Evolutionary conservation across 2,113 vertebrate species (phyloP).

Genomic region (Oncorhynchus clarkii): DNA sequence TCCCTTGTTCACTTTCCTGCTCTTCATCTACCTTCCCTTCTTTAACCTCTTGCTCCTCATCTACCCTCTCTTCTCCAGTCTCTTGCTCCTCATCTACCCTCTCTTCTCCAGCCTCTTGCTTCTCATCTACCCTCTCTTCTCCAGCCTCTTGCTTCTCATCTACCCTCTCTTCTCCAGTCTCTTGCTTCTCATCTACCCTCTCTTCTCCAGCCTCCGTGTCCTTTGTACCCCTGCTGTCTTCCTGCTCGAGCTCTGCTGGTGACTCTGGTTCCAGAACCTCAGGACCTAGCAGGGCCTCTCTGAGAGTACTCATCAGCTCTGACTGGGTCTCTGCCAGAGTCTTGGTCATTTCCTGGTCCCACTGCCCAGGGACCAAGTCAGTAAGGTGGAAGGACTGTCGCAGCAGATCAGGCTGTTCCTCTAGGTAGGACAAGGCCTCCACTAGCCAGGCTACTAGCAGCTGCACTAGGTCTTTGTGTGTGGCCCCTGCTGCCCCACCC

Average conservation of each 20-base stretch:
- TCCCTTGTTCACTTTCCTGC: neutral
- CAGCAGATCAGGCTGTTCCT: conserved; percentile 67
- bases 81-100: neutral
- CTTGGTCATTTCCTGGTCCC: conserved; percentile 48
- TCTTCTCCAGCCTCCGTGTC: conserved; percentile 28
- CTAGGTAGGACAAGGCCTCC: conserved; percentile 73
- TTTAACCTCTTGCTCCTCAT: no score
- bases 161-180: no score
- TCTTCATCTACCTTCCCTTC: no score
- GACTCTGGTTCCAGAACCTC: conserved; percentile 12
- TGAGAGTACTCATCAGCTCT: conserved; percentile 75
- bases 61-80: no score
- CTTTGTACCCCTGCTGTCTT: conserved; percentile 8
- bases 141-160: no score
- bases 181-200: no score
- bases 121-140: no score
- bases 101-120: no score
- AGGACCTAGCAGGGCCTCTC: conserved; percentile 71
- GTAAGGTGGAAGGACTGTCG: conserved; percentile 82
- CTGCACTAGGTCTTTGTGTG: conserved; percentile 70
- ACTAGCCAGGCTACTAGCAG: conserved; percentile 82
- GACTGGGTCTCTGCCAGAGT: conserved; percentile 72
- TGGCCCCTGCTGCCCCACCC: conserved; percentile 48
- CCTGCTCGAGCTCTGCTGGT: conserved; percentile 20
- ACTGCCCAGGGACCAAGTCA: conserved; percentile 65